Conservation (phyloP, 2,113 vertebrate species). For the Semnornis frantzii region DNA sequence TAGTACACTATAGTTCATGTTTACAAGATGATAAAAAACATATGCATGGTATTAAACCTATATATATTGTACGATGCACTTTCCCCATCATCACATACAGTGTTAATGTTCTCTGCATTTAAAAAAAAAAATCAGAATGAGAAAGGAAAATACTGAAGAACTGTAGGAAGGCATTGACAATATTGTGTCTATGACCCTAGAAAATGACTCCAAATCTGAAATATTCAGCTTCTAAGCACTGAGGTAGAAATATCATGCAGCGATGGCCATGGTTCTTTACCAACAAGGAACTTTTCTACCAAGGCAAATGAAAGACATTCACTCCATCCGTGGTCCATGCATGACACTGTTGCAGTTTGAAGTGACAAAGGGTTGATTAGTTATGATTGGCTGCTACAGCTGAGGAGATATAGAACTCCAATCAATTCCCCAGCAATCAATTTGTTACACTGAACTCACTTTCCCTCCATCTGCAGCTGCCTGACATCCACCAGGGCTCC, state of each 20-base stretch:
- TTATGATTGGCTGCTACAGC: constrained; percentile 44
- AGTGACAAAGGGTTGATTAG: constrained; percentile 52
- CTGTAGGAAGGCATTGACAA: neutral
- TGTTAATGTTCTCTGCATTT: neutral
- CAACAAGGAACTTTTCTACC: constrained; percentile 32
- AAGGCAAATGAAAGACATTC: constrained; percentile 28
- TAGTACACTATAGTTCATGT: neutral
- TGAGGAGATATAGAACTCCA: constrained; percentile 9
- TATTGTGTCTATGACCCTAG: neutral
- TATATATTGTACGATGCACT: neutral
- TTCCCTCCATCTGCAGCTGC: constrained; percentile 8
- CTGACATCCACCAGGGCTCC: neutral
- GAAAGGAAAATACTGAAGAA: neutral
- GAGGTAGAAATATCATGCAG: neutral
- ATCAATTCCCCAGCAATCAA: constrained; percentile 56
- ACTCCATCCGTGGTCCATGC: neutral
- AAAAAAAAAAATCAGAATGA: neutral
- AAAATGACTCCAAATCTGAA: neutral
- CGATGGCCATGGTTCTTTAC: neutral
- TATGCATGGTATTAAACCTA: neutral
- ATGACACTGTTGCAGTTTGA: neutral
- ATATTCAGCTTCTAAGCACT: neutral
- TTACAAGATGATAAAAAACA: neutral
- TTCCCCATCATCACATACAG: neutral
- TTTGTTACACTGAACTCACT: constrained; percentile 42